Base-by-base conservation (phyloP, 1,140 invertebrate genomes). In the Panulirus ornatus region DNA sequence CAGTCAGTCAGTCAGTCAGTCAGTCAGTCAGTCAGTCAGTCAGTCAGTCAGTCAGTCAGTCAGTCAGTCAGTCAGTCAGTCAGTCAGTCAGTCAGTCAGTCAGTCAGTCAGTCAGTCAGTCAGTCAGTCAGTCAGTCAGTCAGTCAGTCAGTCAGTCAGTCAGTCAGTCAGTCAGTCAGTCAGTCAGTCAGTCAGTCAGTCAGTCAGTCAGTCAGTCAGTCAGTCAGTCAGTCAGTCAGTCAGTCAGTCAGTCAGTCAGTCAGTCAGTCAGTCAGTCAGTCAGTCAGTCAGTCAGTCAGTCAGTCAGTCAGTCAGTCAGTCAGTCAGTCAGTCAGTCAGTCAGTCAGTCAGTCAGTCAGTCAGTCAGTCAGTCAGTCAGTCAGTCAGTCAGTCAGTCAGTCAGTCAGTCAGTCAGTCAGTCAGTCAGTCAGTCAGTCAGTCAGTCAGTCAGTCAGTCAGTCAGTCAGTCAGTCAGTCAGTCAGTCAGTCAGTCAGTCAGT, bases 131-230 rank as follows among this genome's bases (percentile, higher is more conserved):
- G 2, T 91, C 91, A 92, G 51, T 92, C 91, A 90, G 51, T 91
- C 91, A 92, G 84, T 92, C 91, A 91, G 84, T 92, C 82, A 92
- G 86, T 92, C 91, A 92, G 86, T 92, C 91, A 91, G 91, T 92
- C 79, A 91, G 40, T 88, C 71, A 92, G 40, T 91, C 91, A 71
- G 70, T 58, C 51, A 58, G 51, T 22, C 11, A 92, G 34, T 91
- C 90, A 91, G 90, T 91, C 90, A 91, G 90, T 91, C 90, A 91
- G 90, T 91, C 90, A 91, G 90, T 91, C 73, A 91, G 90, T 91
- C 90, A 91, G 90, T 58, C 22, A n/a, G n/a, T n/a, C n/a, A n/a
- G n/a, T n/a, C n/a, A n/a, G n/a, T n/a, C n/a, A n/a, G n/a, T 22
- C 51, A 22, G 11, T 91, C 90, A 91, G 90, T 91, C 90, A 92